Evolutionary conservation across 2,113 vertebrate species (phyloP).

Genomic region (Zootoca vivipara): DNA sequence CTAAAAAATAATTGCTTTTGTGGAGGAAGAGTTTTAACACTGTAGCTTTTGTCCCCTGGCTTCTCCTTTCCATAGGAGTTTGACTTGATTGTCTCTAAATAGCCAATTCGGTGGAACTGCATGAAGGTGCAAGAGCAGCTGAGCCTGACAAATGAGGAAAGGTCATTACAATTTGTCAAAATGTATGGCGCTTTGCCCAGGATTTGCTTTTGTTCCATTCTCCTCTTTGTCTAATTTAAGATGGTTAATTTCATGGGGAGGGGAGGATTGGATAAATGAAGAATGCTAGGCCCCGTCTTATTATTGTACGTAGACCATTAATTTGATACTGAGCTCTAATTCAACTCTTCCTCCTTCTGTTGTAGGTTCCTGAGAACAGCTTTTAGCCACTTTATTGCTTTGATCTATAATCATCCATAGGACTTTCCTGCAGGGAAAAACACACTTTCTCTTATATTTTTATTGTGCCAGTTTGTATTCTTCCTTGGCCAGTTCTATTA

Average conservation of each 20-base stretch:
- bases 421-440: background rate
- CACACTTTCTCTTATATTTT: constrained; percentile 6
- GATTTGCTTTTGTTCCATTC: constrained; percentile 13
- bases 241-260: background rate
- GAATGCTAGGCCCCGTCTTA: background rate
- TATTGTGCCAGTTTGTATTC: background rate
- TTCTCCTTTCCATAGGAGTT: constrained; percentile 22
- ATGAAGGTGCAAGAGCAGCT: constrained; percentile 23
- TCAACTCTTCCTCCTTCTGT: background rate
- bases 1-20: background rate
- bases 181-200: background rate
- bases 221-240: constrained; percentile 17
- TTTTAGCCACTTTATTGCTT: constrained; percentile 22
- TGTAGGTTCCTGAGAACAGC: background rate
- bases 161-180: constrained; percentile 44
- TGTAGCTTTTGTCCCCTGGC: background rate
- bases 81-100: constrained; percentile 32
- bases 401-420: constrained; percentile 4
- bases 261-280: constrained; percentile 21
- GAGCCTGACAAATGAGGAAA: constrained; percentile 44
- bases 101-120: constrained; percentile 20
- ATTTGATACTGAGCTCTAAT: background rate
- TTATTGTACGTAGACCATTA: constrained; percentile 8
- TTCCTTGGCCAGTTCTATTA: background rate
- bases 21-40: background rate